Evolutionary conservation across 2,113 vertebrate genomes (phyloP).

Genomic region (Zosterops lateralis): DNA sequence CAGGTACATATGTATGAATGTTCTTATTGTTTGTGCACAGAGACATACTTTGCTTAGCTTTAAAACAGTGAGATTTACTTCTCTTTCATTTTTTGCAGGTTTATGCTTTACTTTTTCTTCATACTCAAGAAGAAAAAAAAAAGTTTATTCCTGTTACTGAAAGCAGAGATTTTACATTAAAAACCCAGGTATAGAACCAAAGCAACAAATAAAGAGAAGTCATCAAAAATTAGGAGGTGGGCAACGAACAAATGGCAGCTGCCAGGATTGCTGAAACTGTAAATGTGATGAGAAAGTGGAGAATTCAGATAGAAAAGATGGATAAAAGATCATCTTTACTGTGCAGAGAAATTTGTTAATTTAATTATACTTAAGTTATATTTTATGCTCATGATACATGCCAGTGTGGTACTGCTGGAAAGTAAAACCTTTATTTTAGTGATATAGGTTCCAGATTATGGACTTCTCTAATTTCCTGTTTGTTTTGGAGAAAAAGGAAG

Average conservation of each 20-base stretch:
- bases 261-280: not conserved
- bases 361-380: not conserved
- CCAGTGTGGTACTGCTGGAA: not conserved
- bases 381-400: not conserved
- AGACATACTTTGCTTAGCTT: not conserved
- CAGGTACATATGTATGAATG: not conserved
- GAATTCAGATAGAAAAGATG: not conserved
- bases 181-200: not conserved
- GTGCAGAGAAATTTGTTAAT: not conserved
- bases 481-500: not conserved
- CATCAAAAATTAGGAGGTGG: not conserved
- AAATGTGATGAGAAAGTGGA: not conserved
- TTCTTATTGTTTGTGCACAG: not conserved
- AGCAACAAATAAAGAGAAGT: not conserved
- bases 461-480: not conserved
- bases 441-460: rapidly evolving
- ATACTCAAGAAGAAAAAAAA: not conserved
- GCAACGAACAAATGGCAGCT: not conserved
- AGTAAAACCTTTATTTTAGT: not conserved
- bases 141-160: not conserved
- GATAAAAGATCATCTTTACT: not conserved
- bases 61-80: not conserved
- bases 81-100: not conserved
- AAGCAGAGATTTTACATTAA: not conserved
- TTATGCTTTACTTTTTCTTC: not conserved